Evolutionary conservation across 1,140 invertebrate species (phyloP).

Genomic region (Brachionus paranguensis): DNA sequence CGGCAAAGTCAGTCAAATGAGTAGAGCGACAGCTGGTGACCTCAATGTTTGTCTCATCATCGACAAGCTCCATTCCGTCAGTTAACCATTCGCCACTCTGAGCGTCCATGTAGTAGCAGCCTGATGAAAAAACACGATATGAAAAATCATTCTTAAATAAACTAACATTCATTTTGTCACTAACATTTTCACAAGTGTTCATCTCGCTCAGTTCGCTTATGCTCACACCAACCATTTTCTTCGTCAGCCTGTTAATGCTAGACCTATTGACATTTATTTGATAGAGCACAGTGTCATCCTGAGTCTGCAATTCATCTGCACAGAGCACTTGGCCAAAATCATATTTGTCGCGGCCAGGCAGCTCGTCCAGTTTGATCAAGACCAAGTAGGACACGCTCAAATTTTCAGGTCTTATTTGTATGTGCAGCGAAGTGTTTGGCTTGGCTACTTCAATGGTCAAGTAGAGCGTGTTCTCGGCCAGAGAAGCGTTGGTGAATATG

Average conservation of each 20-base stretch:
- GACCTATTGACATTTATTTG: neutral
- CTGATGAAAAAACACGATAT: neutral
- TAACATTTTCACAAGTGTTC: neutral
- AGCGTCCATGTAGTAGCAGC: neutral
- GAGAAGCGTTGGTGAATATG: neutral
- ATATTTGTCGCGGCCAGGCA: neutral
- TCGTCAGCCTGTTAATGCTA: neutral
- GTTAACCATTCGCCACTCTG: neutral
- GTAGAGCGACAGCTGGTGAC: conserved; percentile 47
- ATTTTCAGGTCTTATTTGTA: neutral
- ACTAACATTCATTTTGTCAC: neutral
- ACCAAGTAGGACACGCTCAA: neutral
- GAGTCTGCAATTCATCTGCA: neutral
- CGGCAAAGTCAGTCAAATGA: conserved; percentile 55
- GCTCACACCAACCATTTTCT: neutral
- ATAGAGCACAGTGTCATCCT: neutral
- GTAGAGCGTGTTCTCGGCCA: neutral
- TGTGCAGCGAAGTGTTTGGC: neutral
- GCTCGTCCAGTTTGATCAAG: neutral
- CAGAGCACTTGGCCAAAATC: neutral
- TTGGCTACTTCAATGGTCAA: neutral
- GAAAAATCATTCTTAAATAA: neutral
- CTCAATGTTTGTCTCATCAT: conserved; percentile 41
- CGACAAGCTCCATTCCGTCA: neutral
- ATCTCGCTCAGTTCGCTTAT: neutral